Percentiles rank a stretch among this genome's conserved stretches.
phyloP scores from a whole-genome alignment of 1,140 invertebrate genomes.

The Dufourea novaeangliae region DNA sequence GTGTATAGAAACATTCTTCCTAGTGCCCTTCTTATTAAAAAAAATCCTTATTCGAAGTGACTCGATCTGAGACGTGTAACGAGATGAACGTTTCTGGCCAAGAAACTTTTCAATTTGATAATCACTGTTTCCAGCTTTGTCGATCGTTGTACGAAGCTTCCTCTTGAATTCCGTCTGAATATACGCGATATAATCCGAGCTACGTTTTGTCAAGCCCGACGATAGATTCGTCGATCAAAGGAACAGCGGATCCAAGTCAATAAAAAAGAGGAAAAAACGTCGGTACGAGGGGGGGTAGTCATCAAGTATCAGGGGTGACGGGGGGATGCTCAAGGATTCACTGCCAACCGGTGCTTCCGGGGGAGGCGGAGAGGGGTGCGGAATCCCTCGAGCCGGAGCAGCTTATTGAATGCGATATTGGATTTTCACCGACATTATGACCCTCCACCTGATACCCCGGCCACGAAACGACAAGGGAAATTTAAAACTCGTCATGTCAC shows the following conservation, averaged over 20 bases:
- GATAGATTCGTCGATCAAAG: constrained; percentile 22
- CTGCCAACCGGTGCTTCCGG: constrained; percentile 10
- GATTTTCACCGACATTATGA: constrained; percentile 76
- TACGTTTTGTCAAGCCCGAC: constrained; percentile 8
- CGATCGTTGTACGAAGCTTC: neutral
- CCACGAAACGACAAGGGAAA: constrained; percentile 76
- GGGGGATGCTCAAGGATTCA: constrained; percentile 41
- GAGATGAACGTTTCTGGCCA: no score
- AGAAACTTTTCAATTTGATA: no score
- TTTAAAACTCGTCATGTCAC: constrained; percentile 78
- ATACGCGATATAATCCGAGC: neutral
- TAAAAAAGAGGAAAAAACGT: constrained; percentile 48
- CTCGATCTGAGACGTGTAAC: no score
- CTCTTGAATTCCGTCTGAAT: neutral
- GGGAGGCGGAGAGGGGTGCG: constrained; percentile 14
- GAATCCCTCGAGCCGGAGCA: constrained; percentile 53
- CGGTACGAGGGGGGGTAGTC: constrained; percentile 12
- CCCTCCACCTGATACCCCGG: constrained; percentile 75
- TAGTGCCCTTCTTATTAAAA: no score
- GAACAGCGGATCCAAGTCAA: constrained; percentile 24
- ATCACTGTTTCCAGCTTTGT: no score
- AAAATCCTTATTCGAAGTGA: no score
- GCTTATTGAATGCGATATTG: constrained; percentile 80
- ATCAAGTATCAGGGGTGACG: constrained; percentile 34
- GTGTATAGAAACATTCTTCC: no score